phyloP scores from a whole-genome alignment of 1,140 invertebrate genomes.

The Wiebesia pumilae region DNA sequence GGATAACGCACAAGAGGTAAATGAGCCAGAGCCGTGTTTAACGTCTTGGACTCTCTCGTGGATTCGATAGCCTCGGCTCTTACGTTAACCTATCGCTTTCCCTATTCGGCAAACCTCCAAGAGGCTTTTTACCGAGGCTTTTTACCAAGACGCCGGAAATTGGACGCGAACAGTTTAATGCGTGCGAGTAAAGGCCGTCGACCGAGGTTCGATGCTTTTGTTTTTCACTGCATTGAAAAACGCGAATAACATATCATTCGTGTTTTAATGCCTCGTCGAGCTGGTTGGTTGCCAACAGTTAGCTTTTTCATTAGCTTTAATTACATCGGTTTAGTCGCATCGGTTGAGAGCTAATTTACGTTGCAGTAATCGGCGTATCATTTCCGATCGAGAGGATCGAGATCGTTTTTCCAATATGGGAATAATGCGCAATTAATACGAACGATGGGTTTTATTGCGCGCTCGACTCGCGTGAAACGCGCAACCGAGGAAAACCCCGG shows the following conservation, averaged over 20 bases:
- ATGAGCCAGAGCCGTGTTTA: background rate
- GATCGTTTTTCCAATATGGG: background rate
- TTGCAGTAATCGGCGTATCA: background rate
- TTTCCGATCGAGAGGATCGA: background rate
- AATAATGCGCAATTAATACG: background rate
- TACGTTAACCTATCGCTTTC: too few species aligned
- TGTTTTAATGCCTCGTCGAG: background rate
- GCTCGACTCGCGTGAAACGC: background rate
- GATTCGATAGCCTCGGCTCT: too few species aligned
- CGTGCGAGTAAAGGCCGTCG: too few species aligned
- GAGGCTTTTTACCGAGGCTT: too few species aligned
- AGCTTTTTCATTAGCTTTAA: background rate
- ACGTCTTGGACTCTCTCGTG: background rate
- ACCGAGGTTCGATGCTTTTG: background rate
- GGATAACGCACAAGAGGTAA: background rate
- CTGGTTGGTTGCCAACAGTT: background rate
- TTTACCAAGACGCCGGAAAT: background rate
- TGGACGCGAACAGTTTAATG: background rate
- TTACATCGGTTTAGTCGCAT: background rate
- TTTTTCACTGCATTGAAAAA: background rate
- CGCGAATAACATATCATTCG: background rate
- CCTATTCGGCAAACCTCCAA: too few species aligned
- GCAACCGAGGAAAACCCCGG: too few species aligned
- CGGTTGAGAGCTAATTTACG: background rate
- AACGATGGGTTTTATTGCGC: background rate